phyloP scores from a whole-genome alignment of 2,797 vertebrate species.

The Coilia nasus region DNA sequence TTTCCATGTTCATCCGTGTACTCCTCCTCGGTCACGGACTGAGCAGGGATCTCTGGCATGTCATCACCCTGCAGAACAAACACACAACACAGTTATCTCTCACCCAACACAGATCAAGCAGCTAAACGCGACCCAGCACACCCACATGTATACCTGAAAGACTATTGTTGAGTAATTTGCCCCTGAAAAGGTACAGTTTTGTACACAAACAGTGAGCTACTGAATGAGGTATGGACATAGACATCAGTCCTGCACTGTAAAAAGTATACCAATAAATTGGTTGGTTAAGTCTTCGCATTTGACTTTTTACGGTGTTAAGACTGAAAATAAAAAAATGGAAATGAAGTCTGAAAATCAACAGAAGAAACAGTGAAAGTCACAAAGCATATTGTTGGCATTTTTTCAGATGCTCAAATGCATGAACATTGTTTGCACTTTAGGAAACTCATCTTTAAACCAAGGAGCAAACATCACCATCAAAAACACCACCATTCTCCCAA shows the following conservation, averaged over 20 bases:
- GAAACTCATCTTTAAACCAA: not conserved
- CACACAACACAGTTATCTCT: slow-evolving; percentile 30
- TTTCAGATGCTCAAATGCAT: not conserved
- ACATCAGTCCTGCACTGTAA: not conserved
- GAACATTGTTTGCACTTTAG: not conserved
- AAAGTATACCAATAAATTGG: not conserved
- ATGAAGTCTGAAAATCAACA: not conserved
- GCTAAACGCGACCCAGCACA: not conserved
- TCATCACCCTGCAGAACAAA: slow-evolving; percentile 81
- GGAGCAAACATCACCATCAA: not conserved
- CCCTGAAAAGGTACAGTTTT: not conserved
- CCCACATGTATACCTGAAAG: not conserved
- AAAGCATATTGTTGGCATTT: not conserved
- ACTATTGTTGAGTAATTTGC: not conserved
- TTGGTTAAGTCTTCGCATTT: not conserved
- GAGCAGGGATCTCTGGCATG: slow-evolving; percentile 86
- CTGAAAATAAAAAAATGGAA: not conserved
- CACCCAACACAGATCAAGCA: not conserved
- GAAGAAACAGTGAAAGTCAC: not conserved
- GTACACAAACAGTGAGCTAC: not conserved
- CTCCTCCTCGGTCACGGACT: slow-evolving; percentile 91
- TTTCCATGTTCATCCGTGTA: slow-evolving; percentile 92
- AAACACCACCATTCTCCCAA: not conserved
- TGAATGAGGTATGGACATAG: not conserved
- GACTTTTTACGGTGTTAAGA: not conserved